Conservation (phyloP, 1,140 invertebrate genomes). For the Zeugodacus cucurbitae region DNA sequence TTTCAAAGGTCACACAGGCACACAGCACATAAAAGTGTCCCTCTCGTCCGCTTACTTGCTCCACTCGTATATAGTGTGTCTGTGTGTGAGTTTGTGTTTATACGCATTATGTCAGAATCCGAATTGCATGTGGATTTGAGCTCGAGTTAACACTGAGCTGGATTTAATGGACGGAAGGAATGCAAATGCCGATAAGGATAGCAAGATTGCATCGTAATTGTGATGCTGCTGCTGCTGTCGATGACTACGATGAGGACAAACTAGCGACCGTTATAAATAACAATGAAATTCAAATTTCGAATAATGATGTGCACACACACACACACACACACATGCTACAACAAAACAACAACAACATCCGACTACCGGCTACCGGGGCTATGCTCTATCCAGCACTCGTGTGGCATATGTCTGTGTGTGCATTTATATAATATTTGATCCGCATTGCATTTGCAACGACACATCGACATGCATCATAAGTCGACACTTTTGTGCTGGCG, state of each 20-base stretch:
- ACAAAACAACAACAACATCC: not conserved
- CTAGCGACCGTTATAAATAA: constrained; percentile 38
- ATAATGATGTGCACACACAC: constrained; percentile 21
- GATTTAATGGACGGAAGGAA: constrained; percentile 15
- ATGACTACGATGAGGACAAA: not conserved
- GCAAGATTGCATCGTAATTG: not conserved
- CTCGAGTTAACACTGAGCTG: not conserved
- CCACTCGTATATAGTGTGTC: not conserved
- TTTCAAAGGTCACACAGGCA: not conserved
- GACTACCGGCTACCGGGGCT: too few relatives aligned
- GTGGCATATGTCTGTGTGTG: not conserved
- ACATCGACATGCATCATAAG: not conserved
- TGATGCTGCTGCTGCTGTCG: not conserved
- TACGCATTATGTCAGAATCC: not conserved
- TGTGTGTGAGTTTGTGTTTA: not conserved
- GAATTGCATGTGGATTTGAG: constrained; percentile 7
- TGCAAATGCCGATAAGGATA: constrained; percentile 19
- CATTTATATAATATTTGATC: not conserved
- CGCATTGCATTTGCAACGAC: not conserved
- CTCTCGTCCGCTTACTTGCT: not conserved
- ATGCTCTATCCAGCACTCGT: not conserved
- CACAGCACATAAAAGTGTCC: not conserved
- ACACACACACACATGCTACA: not conserved
- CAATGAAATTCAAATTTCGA: constrained; percentile 41
- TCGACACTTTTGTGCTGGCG: not conserved